Base-by-base conservation (phyloP, 2,888 invertebrate genomes). In the Crioceris asparagi region DNA sequence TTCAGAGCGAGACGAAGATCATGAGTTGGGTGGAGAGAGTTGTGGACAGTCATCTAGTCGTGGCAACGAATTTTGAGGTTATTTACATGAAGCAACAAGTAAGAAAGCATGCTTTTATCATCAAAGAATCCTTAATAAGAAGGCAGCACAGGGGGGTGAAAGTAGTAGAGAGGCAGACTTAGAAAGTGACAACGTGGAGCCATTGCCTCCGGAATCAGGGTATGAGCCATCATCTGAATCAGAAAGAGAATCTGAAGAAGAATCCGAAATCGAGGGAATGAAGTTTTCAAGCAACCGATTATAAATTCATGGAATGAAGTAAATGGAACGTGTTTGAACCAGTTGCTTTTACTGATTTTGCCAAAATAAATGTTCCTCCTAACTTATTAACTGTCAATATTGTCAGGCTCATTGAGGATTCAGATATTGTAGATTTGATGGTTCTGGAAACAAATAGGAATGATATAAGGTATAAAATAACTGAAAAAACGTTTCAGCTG, bases 401-500 rank as follows among this genome's bases (percentile, higher is more conserved):
- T 21, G 6, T 21, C 21, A 21, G 21, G 10, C 21, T 21, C 10
- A 21, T 21, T 21, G 21, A 7, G 10, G 21, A 21, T 10, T 10
- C 21, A 21, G 10, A 6, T 21, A 21, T 21, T 21, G 7, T 21
- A 21, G 21, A 21, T 7, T 7, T 21, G 6, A 21, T 21, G 6
- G 21, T 21, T 6, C 10, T 30, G n/a, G 32, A 12, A 32, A 32
- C 16, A 12, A 2, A 21, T 12, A 32, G 11, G 5, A 32, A 32
- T 32, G 18, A 11, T 32, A n/a, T 11, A 17, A 32, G 3, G 3
- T 32, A 17, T n/a, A 32, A 32, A 19, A 32, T 32, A 17, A 32
- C 15, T 30, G 30, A 16, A 30, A 15, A 8, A 16, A 12, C 7
- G 30, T 30, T 30, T 14, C 30, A 30, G 30, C 30, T 14, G 4